Base-by-base conservation (phyloP, 2,888 invertebrate genomes). In the Iphiclides podalirius region DNA sequence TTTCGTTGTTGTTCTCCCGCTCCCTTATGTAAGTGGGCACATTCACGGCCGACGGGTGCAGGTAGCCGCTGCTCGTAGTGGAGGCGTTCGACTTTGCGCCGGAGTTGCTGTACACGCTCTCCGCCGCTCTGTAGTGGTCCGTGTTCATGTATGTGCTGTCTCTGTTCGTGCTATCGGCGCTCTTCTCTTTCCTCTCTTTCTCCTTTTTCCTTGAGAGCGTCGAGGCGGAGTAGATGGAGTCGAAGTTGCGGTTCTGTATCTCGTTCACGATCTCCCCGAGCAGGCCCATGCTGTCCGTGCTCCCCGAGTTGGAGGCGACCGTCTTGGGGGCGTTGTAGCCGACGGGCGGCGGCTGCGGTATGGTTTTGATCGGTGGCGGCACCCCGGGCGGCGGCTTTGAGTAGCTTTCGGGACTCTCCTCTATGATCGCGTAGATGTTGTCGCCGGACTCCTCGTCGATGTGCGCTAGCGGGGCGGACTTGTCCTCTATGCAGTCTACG, bases 371-470 rank as follows among this genome's bases (percentile, higher is more conserved):
- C 0, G 72, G 75, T 1, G 71, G 66, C 1, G 90, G 81, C 0
- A 85, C 81, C 1, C 70, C 71, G 0, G 82, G 86, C 12, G 82
- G 65, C 0, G 80, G 79, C 55, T 84, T 84, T 0, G 79, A 78
- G 37, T 70, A 67, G 42, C 75, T 88, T 1, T 91, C 87, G 0
- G 94, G 92, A 26, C 92, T 91, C 70, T 96, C 96, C 67, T 96
- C 96, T 41, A 96, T 96, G 0, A 96, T 94, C 0, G 96, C 95
- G 70, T 96, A 96, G 55, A 96, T 96, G 65, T 95, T 96, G 66
- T 96, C 96, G 9, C 88, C 75, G 0, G 92, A 91, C 62, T 90
- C 91, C 61, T 92, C 93, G 52, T 90, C 90, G 40, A 93, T 92
- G 58, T 93, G 91, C 0, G 91, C 90, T 52, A 93, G 67, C 0